phyloP scores from a whole-genome alignment of 1,140 invertebrate genomes.

The Papilio dardanus region DNA sequence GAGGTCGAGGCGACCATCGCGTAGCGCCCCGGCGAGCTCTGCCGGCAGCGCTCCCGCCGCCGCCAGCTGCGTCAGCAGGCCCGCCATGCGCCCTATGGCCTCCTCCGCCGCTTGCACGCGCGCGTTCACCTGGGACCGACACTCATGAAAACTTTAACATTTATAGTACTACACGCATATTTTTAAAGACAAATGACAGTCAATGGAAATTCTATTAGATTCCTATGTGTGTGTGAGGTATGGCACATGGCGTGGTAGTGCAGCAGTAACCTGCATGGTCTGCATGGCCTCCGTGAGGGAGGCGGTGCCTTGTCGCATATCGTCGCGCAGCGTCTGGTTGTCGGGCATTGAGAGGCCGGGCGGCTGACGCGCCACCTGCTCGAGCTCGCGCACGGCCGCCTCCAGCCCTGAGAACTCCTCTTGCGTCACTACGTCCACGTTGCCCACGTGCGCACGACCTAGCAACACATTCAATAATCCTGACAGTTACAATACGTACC shows the following conservation, averaged over 20 bases:
- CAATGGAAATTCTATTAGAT: not conserved
- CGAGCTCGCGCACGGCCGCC: slow-evolving; percentile 48
- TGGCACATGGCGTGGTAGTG: not conserved
- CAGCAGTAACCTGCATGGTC: slow-evolving; percentile 67
- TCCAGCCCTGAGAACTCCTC: slow-evolving; percentile 60
- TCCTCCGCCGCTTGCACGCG: slow-evolving; percentile 63
- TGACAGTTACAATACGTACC: not conserved
- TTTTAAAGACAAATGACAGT: not conserved
- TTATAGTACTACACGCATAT: not conserved
- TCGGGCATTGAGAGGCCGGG: slow-evolving; percentile 55
- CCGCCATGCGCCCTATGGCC: slow-evolving; percentile 57
- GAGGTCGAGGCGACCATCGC: slow-evolving; percentile 14
- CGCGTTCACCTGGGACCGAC: slow-evolving; percentile 54
- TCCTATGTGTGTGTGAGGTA: too few relatives aligned
- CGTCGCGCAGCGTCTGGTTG: slow-evolving; percentile 54
- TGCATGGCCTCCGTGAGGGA: slow-evolving; percentile 65
- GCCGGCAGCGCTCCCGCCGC: slow-evolving; percentile 54
- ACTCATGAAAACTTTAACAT: not conserved
- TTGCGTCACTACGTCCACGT: slow-evolving; percentile 65
- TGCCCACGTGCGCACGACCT: slow-evolving; percentile 42
- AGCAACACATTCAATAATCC: not conserved
- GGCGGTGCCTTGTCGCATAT: slow-evolving; percentile 57
- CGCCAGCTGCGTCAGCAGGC: slow-evolving; percentile 58
- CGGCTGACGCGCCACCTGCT: slow-evolving; percentile 42
- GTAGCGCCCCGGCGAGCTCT: slow-evolving; percentile 42